Evolutionary conservation across 1,140 invertebrate genomes (phyloP).

Genomic region (Lepidotrigona ventralis): DNA sequence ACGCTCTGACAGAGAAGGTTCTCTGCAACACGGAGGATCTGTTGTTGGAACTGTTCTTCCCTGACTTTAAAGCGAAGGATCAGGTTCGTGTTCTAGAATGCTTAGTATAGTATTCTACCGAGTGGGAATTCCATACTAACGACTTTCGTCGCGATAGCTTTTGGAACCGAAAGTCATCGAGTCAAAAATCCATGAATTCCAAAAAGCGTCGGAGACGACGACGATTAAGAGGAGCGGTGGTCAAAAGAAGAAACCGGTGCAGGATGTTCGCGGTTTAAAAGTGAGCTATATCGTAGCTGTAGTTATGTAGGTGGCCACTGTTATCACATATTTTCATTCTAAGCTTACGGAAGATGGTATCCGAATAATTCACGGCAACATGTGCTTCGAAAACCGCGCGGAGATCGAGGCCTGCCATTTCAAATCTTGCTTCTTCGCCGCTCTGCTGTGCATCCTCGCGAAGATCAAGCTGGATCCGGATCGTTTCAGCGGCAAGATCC

Average conservation of each 20-base stretch:
- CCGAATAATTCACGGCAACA: constrained; percentile 65
- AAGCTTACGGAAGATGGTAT: constrained; percentile 54
- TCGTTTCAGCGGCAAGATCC: constrained; percentile 55
- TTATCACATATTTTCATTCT: constrained; percentile 35
- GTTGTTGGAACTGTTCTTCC: constrained; percentile 72
- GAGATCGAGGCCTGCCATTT: constrained; percentile 57
- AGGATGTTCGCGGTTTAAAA: background rate
- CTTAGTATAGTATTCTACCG: background rate
- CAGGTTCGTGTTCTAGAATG: constrained; percentile 39
- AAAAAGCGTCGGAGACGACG: background rate
- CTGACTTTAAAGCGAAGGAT: constrained; percentile 43
- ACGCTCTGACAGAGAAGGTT: constrained; percentile 57
- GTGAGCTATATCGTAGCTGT: background rate
- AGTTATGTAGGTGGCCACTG: background rate
- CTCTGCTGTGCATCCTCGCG: constrained; percentile 70
- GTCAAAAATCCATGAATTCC: background rate
- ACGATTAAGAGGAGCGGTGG: constrained; percentile 15
- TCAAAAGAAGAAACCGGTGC: background rate
- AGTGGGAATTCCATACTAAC: background rate
- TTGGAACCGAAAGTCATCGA: background rate
- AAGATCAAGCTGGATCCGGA: constrained; percentile 66
- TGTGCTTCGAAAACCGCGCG: constrained; percentile 56
- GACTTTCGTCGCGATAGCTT: background rate
- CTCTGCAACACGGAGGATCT: constrained; percentile 69
- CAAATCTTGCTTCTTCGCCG: constrained; percentile 72